Evolutionary conservation across 2,888 invertebrate species (phyloP).

Genomic region (Catocala nupta): DNA sequence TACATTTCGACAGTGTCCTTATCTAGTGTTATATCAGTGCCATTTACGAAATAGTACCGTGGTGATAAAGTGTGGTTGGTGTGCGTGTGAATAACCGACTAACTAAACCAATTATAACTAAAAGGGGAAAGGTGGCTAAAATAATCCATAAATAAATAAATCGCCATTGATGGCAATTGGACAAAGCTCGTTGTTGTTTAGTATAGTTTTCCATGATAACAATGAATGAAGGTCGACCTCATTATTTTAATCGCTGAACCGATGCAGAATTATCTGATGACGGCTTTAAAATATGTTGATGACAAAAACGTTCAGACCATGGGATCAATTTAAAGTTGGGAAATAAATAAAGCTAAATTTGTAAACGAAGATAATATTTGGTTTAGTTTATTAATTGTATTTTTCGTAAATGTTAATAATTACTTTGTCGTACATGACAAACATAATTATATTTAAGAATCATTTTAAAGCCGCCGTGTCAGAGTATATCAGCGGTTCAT

Average conservation of each 20-base stretch:
- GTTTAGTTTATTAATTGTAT: constrained; percentile 3
- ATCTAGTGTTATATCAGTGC: constrained; percentile 67
- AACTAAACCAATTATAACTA: constrained; percentile 72
- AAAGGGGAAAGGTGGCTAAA: constrained; percentile 42
- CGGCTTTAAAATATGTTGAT: constrained; percentile 12
- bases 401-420: constrained; percentile 1
- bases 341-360: too few relatives aligned
- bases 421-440: constrained; percentile 18
- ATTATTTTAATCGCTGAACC: constrained; percentile 70
- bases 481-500: constrained; percentile 58
- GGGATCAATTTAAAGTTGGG: too few relatives aligned
- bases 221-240: constrained; percentile 69
- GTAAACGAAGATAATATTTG: not conserved
- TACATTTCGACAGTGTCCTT: constrained; percentile 66
- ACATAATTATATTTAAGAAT: constrained; percentile 19
- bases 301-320: not conserved
- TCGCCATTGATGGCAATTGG: constrained; percentile 68
- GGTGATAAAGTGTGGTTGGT: constrained; percentile 82
- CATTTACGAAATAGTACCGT: constrained; percentile 58
- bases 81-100: constrained; percentile 77
- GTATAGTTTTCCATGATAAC: constrained; percentile 55
- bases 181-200: constrained; percentile 51
- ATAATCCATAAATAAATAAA: constrained; percentile 48
- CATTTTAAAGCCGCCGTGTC: constrained; percentile 37
- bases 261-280: constrained; percentile 51